Percentiles rank a stretch among this genome's conserved stretches.
These are phyloP conservation scores for Microctenopoma lineatum DNA, from an alignment of 2,797 vertebrate genomes.

Conservation along the genomic window DNA sequence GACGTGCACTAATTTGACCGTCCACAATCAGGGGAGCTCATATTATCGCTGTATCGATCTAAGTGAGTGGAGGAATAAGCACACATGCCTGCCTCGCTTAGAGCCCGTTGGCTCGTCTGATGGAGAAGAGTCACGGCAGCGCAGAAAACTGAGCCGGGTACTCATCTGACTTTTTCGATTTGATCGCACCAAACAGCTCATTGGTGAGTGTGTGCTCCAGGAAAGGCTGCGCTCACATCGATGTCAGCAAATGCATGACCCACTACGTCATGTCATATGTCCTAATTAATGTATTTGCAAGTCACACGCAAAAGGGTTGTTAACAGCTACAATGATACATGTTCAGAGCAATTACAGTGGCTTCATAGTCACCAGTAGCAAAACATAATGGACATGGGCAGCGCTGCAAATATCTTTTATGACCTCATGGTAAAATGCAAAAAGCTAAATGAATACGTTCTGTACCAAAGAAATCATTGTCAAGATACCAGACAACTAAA, in stretches of 20 bases:
- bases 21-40: constrained; percentile 64
- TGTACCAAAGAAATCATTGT: no score
- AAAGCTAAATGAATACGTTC: no score
- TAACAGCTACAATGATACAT: background rate
- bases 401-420: no score
- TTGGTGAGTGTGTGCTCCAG: background rate
- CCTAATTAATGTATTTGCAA: background rate
- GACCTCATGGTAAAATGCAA: no score
- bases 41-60: constrained; percentile 72
- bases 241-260: background rate
- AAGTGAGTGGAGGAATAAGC: constrained; percentile 33
- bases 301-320: background rate
- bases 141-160: constrained; percentile 33
- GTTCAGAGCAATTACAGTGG: constrained; percentile 2
- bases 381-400: background rate
- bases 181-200: constrained; percentile 13
- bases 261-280: background rate
- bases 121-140: constrained; percentile 29
- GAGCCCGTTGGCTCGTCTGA: constrained; percentile 35
- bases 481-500: background rate
- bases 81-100: constrained; percentile 24
- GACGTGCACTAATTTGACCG: constrained; percentile 65
- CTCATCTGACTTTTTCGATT: constrained; percentile 12
- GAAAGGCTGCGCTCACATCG: background rate
- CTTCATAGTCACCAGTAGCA: background rate